Evolutionary conservation across 2,888 invertebrate species (phyloP).

Genomic region (Chaitophorus viminalis): DNA sequence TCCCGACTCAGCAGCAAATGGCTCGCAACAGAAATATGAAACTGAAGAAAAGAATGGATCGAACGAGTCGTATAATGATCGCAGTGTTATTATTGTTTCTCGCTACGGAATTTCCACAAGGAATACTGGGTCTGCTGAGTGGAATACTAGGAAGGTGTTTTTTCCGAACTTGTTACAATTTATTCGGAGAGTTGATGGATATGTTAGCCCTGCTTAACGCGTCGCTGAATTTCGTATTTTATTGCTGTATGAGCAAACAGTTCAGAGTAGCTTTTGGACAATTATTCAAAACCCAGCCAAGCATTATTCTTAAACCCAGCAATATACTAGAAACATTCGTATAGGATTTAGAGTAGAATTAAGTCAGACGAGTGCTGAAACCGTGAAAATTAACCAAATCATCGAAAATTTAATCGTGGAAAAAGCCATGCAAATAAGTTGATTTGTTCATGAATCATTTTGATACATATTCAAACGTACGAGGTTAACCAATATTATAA

Average conservation of each 20-base stretch:
- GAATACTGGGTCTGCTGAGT: conserved; percentile 72
- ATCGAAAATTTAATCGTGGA: not conserved
- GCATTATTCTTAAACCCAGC: conserved; percentile 27
- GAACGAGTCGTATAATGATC: conserved; percentile 89
- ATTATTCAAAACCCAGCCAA: conserved; percentile 69
- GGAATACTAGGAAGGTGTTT: conserved; percentile 77
- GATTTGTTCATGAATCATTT: not conserved
- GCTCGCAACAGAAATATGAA: conserved; percentile 51
- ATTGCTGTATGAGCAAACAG: conserved; percentile 93
- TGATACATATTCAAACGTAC: not conserved
- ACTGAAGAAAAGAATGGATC: conserved; percentile 80
- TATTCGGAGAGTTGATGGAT: conserved; percentile 89
- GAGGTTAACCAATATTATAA: not conserved
- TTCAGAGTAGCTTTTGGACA: conserved; percentile 84
- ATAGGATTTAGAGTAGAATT: conserved; percentile 13
- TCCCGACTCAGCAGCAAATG: conserved; percentile 50
- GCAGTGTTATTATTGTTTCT: conserved; percentile 87
- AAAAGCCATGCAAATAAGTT: not conserved
- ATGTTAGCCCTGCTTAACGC: conserved; percentile 89
- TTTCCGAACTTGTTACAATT: conserved; percentile 81
- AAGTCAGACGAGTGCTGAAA: not conserved
- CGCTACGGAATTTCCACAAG: conserved; percentile 88
- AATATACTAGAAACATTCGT: conserved; percentile 53
- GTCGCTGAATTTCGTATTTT: conserved; percentile 91
- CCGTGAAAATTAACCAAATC: not conserved